phyloP scores from a whole-genome alignment of 2,113 vertebrate species.

The Hemiprocne comata region DNA sequence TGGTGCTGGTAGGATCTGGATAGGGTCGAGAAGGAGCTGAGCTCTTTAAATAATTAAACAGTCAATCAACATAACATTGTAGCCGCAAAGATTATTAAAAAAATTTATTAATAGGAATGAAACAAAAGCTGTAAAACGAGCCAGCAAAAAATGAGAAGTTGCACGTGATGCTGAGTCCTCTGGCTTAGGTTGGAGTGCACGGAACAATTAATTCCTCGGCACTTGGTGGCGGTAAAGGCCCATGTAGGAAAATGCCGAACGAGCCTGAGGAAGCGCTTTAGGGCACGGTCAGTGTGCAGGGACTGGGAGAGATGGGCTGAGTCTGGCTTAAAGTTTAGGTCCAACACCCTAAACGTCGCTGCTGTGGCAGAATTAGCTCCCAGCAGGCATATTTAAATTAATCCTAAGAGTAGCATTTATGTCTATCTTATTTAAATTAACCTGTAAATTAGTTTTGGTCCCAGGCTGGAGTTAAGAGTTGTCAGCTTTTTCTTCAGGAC shows the following conservation, averaged over 20 bases:
- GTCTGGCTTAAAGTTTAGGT: rapidly evolving
- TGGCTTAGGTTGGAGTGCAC: background rate
- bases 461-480: background rate
- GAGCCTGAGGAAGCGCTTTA: background rate
- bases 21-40: background rate
- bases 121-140: constrained; percentile 26
- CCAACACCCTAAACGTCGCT: rapidly evolving
- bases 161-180: background rate
- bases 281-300: background rate
- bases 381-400: background rate
- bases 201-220: background rate
- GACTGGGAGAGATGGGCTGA: background rate
- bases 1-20: rapidly evolving
- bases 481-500: background rate
- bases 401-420: background rate
- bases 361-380: background rate
- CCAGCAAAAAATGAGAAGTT: background rate
- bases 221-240: constrained; percentile 11
- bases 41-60: rapidly evolving
- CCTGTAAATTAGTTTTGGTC: background rate
- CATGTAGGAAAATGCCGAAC: rapidly evolving
- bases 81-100: background rate
- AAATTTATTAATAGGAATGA: constrained; percentile 49
- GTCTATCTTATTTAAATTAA: background rate
- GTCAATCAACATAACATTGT: background rate